Evolutionary conservation across 2,113 vertebrate genomes (phyloP).

Genomic region (Amazona vittata): DNA sequence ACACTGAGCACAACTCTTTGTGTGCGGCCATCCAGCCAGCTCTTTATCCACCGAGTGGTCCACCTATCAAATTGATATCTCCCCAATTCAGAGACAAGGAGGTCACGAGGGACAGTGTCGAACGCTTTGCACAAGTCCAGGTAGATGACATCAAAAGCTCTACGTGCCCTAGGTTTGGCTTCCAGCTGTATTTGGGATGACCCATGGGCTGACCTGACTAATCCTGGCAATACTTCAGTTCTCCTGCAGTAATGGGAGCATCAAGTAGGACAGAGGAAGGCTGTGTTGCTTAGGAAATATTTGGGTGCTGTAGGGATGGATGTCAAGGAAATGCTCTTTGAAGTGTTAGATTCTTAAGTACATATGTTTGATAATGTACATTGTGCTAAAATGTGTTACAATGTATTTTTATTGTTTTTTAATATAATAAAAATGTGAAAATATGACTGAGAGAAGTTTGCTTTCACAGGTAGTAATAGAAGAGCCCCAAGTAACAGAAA

Average conservation of each 20-base stretch:
- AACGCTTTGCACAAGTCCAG: no score
- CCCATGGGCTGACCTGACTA: background rate
- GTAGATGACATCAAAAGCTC: no score
- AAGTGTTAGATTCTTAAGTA: background rate
- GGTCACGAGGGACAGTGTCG: no score
- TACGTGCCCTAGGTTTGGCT: background rate
- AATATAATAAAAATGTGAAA: background rate
- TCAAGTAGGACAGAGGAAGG: fast-evolving
- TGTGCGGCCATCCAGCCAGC: no score
- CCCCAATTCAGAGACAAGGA: no score
- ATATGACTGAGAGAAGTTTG: background rate
- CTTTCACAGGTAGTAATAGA: background rate
- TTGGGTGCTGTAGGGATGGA: background rate
- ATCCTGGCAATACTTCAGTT: background rate
- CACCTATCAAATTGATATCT: no score
- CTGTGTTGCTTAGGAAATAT: background rate
- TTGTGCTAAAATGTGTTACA: background rate
- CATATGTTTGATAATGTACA: fast-evolving
- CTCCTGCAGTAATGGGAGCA: background rate
- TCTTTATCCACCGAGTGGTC: no score
- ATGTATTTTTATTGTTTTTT: background rate
- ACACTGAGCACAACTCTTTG: no score
- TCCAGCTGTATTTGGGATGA: background rate
- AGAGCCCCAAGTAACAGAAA: background rate
- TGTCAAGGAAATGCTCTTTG: background rate